Evolutionary conservation across 2,113 vertebrate species (phyloP), one percentile per base, ranked within the genome.

Genomic region (Petaurus breviceps): DNA sequence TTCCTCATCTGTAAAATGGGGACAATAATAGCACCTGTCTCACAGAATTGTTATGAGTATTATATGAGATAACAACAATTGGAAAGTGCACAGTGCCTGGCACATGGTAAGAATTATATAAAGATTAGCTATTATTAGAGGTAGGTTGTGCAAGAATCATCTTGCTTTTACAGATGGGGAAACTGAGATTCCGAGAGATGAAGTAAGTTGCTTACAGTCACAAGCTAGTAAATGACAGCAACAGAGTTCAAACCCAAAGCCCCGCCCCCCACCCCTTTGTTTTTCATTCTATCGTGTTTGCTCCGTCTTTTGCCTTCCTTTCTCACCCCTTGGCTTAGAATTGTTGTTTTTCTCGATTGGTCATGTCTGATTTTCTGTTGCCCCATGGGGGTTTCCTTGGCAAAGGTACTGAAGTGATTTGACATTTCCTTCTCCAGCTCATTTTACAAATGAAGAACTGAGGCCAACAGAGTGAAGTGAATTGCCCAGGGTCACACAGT

Each of bases 291-390:
- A 9, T 22, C 51, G 16, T 14, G 0, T 28, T 11, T 12, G 23
- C 37, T 16, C 11, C 19, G 84, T 31, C 46, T 53, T 19, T 22
- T 12, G 11, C 92, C 37, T 7, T 10, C 57, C 1, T 61, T 10
- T 28, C 12, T 91, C 0, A 43, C 25, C 23, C 22, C 11, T 3
- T 3, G 46, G 8, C 14, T 55, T 26, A 55, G 54, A 55, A 55
- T 24, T 54, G 53, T 26, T 55, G 25, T 26, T 55, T 55, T 55
- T 55, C 8, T 26, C 2, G 8, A 26, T 22, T 50, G 4, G 6
- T 25, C 22, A 19, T 91, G 57, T 43, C 3, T 25, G 43, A 0
- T n/a, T 0, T 0, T 23, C 3, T 37, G 19, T 26, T 7, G 23
- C 19, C 54, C 25, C 7, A 8, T 26, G 8, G 25, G 25, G 25